Base-by-base conservation (phyloP, 2,888 invertebrate species). In the Dynastes tityus region DNA sequence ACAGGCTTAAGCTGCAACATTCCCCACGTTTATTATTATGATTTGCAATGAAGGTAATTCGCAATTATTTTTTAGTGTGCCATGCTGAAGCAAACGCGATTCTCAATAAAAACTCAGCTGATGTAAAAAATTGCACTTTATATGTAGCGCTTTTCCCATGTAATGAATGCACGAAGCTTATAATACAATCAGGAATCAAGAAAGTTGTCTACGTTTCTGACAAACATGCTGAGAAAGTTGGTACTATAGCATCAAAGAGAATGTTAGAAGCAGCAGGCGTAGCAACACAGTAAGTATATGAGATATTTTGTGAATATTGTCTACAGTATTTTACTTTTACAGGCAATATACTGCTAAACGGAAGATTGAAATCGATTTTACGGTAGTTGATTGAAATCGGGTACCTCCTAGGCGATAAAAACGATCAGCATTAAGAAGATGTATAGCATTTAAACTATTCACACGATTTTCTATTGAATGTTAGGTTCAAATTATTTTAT, bases 51-150 rank as follows among this genome's bases (percentile, higher is more conserved):
- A 37, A 37, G 32, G 27, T 51, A 61, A 61, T 75, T 45, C 5
- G 32, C 32, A 37, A 37, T 37, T 49, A 40, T 5, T 77, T 91
- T 91, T 80, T 89, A 97, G 99, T 99, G 0, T 98, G 98, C 82
- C 99, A 99, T 89, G 99, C 99, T 2, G 99, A 99, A 90, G 92
- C 98, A 90, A 99, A 99, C 90, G 99, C 99, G 0, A 95, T 99
- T 82, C 85, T 98, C 16, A 99, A 99, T 88, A 97, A 95, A 87
- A 97, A 97, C 87, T 91, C 92, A 0, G 91, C 92, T 0, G 93
- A 95, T 89, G 91, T 98, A 0, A 93, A 92, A 83, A 92, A 93
- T 81, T 97, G 97, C 85, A 92, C 92, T 0, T 93, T 99, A 0
- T 99, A 97, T 86, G 96, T 97, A 0, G 95, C 94, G 0, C 89